phyloP scores from a whole-genome alignment of 2,797 vertebrate genomes.

The Anguilla marmorata region DNA sequence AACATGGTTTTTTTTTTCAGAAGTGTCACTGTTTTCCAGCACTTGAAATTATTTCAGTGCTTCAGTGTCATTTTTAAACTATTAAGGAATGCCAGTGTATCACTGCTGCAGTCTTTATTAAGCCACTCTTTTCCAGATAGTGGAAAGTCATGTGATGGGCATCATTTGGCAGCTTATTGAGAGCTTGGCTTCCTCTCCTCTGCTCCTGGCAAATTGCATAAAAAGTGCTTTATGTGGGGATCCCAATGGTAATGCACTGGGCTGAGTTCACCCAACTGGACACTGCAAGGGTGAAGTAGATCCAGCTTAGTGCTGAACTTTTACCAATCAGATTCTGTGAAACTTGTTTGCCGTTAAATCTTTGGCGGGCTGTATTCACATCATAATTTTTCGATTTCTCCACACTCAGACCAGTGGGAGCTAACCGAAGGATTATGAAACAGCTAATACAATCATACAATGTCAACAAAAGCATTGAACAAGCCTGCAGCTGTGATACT shows the following conservation, averaged over 20 bases:
- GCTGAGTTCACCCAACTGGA: background rate
- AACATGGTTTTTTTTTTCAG: background rate
- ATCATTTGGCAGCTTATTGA: background rate
- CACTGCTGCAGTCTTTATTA: background rate
- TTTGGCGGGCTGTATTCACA: background rate
- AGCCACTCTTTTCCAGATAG: background rate
- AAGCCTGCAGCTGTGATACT: conserved; percentile 56
- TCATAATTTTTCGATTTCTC: background rate
- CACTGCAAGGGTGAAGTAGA: background rate
- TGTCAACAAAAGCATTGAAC: conserved; percentile 40
- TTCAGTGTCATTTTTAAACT: background rate
- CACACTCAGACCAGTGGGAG: background rate
- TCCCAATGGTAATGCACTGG: background rate
- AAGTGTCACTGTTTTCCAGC: background rate
- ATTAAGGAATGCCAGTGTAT: background rate
- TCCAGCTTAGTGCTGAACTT: background rate
- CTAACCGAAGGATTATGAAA: background rate
- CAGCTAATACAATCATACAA: conserved; percentile 57
- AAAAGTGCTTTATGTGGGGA: background rate
- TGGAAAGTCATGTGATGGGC: background rate
- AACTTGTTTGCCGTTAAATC: background rate
- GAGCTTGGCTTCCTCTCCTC: background rate
- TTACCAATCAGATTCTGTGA: background rate
- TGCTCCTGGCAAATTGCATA: background rate
- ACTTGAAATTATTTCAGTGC: background rate